Evolutionary conservation across 2,888 invertebrate species (phyloP).

Genomic region (Drosophila fungiperda): DNA sequence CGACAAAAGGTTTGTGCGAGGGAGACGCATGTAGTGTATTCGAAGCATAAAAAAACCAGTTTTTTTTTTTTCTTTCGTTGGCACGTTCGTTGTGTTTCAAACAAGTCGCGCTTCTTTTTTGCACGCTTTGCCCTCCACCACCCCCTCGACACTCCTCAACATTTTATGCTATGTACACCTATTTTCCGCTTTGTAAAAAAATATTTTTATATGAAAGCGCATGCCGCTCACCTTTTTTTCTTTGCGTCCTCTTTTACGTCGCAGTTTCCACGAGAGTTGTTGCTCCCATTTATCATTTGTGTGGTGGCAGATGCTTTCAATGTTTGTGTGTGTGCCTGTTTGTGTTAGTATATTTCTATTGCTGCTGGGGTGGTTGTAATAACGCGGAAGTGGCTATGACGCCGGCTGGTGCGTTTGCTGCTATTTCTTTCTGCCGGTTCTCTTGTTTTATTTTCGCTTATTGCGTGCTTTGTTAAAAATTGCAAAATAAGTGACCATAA

Average conservation of each 20-base stretch:
- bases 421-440: constrained; percentile 20
- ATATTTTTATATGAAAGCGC: constrained; percentile 50
- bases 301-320: constrained; percentile 65
- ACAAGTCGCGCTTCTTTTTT: constrained; percentile 74
- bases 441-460: constrained; percentile 7
- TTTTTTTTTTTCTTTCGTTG: constrained; percentile 44
- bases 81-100: constrained; percentile 65
- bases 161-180: constrained; percentile 56
- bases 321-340: constrained; percentile 13
- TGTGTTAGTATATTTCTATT: constrained; percentile 13
- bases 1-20: constrained; percentile 37
- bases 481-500: neutral
- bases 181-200: constrained; percentile 43
- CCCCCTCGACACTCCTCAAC: constrained; percentile 51
- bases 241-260: constrained; percentile 64
- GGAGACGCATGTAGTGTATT: constrained; percentile 49
- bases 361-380: constrained; percentile 53
- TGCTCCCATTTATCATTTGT: constrained; percentile 74
- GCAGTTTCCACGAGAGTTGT: constrained; percentile 74
- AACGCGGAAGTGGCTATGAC: constrained; percentile 38
- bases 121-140: constrained; percentile 52
- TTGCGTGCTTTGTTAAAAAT: neutral
- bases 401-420: constrained; percentile 42
- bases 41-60: constrained; percentile 65
- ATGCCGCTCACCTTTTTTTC: constrained; percentile 66